phyloP scores from a whole-genome alignment of 2,797 vertebrate species.

The Huso huso region DNA sequence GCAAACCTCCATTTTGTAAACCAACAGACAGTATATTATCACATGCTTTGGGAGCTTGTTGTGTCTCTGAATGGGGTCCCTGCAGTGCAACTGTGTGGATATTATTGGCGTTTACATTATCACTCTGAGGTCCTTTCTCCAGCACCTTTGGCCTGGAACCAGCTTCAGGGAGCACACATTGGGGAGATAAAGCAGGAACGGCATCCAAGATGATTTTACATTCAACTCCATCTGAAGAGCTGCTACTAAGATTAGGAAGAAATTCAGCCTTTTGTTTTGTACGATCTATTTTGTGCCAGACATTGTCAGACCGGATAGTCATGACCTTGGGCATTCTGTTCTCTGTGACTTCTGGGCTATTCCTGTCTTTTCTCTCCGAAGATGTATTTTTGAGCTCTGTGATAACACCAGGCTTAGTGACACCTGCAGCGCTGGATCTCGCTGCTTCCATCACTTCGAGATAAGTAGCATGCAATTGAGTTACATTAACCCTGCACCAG shows the following conservation, averaged over 20 bases:
- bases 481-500: conserved; percentile 34
- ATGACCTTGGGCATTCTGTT: neutral
- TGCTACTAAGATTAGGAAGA: neutral
- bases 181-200: neutral
- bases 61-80: neutral
- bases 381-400: neutral
- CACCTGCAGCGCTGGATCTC: accelerated
- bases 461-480: conserved; percentile 16
- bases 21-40: neutral
- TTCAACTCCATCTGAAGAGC: neutral
- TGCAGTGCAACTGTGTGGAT: neutral
- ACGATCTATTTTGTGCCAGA: neutral
- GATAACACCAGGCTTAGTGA: neutral
- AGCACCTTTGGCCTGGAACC: neutral
- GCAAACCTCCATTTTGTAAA: neutral
- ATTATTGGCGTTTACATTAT: neutral
- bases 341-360: neutral
- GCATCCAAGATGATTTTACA: neutral
- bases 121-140: neutral
- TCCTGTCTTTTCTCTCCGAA: conserved; percentile 4
- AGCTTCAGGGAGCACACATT: neutral
- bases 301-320: neutral
- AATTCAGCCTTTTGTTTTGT: neutral
- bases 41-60: neutral
- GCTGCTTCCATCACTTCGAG: conserved; percentile 3